These are phyloP conservation scores for Adelphocoris suturalis DNA, from an alignment of 2,888 invertebrate species.

Conservation along the genomic window DNA sequence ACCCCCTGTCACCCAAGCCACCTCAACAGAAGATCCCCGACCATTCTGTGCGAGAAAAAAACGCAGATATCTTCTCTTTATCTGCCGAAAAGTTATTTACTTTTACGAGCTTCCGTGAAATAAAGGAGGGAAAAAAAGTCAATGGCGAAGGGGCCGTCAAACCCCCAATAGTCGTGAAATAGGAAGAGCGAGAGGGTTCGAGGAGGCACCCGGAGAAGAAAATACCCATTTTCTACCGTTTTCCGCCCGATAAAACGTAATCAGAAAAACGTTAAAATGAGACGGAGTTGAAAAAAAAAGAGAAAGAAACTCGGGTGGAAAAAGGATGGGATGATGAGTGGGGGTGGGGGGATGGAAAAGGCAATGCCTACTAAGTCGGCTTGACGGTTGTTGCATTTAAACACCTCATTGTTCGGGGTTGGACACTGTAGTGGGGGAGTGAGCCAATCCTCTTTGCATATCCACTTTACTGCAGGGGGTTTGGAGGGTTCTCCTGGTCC, in stretches of 20 bases:
- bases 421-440: constrained; percentile 30
- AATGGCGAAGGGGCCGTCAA: constrained; percentile 35
- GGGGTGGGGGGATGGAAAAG: neutral
- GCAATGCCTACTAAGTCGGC: constrained; percentile 75
- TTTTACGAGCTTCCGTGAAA: constrained; percentile 45
- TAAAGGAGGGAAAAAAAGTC: constrained; percentile 23
- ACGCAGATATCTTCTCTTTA: neutral
- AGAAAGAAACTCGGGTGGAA: neutral
- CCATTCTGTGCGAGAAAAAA: neutral
- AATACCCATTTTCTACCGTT: constrained; percentile 67
- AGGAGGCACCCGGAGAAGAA: neutral
- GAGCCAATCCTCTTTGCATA: constrained; percentile 65
- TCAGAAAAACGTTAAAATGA: constrained; percentile 73
- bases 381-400: constrained; percentile 76
- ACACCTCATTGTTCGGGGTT: constrained; percentile 76
- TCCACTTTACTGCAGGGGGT: constrained; percentile 41
- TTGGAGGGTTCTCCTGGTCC: neutral
- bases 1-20: too few species aligned
- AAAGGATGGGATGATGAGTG: neutral
- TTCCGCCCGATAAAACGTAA: constrained; percentile 76
- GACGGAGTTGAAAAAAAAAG: neutral
- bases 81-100: constrained; percentile 50
- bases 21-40: neutral
- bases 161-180: constrained; percentile 57
- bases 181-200: too few species aligned